phyloP scores from a whole-genome alignment of 2,888 invertebrate genomes.

The Corythucha ciliata region DNA sequence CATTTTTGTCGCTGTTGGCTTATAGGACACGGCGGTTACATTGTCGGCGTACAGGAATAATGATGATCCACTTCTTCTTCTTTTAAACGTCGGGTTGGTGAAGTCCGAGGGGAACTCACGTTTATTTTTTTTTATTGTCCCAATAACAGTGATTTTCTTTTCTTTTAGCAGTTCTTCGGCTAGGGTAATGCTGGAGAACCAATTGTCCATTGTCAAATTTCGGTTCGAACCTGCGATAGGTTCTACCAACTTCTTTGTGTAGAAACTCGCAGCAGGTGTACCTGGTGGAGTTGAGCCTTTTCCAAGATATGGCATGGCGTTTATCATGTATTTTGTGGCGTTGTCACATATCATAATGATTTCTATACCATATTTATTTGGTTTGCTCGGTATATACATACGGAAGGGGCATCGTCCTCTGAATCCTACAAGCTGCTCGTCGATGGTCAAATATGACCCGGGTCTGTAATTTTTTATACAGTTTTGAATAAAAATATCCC shows the following conservation, averaged over 20 bases:
- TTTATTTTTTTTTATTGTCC: constrained; percentile 33
- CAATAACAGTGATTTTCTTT: constrained; percentile 24
- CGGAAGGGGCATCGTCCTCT: constrained; percentile 33
- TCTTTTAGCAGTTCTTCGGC: constrained; percentile 29
- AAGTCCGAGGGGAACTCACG: constrained; percentile 37
- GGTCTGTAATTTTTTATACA: constrained; percentile 32
- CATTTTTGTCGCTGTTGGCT: constrained; percentile 31
- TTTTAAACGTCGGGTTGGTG: constrained; percentile 27
- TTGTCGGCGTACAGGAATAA: constrained; percentile 36
- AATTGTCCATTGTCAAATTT: constrained; percentile 29
- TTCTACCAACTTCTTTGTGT: constrained; percentile 15
- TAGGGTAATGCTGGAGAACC: constrained; percentile 31
- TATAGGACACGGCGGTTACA: constrained; percentile 35
- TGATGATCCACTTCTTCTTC: constrained; percentile 30
- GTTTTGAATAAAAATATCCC: constrained; percentile 33
- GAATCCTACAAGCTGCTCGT: constrained; percentile 35
- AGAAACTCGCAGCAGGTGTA: constrained; percentile 13
- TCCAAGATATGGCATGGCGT: constrained; percentile 23
- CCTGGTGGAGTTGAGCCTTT: constrained; percentile 6
- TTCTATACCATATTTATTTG: constrained; percentile 35
- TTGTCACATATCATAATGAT: constrained; percentile 17
- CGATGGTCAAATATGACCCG: constrained; percentile 32
- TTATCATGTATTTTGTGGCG: constrained; percentile 18
- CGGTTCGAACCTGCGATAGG: constrained; percentile 22
- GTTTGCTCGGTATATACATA: constrained; percentile 34